Evolutionary conservation across 2,888 invertebrate species (phyloP).

Genomic region (Argyresthia albistria): DNA sequence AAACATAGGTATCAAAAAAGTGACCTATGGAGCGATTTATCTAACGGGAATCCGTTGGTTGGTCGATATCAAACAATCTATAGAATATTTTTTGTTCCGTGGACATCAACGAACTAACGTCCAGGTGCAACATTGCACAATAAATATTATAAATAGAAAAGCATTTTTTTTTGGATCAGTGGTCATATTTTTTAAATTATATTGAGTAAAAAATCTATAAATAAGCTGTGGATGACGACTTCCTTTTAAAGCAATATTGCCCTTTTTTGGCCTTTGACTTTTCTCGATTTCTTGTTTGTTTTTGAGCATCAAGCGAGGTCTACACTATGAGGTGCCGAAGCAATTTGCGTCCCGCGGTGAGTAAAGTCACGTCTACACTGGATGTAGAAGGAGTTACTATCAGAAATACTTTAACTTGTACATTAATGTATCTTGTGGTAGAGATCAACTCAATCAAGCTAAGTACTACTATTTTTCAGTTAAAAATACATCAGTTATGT

Average conservation of each 20-base stretch:
- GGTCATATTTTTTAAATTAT: too few relatives aligned
- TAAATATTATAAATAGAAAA: conserved; percentile 1
- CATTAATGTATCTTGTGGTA: too few relatives aligned
- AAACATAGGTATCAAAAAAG: conserved; percentile 51
- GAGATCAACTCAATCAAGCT: too few relatives aligned
- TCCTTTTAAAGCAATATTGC: conserved; percentile 17
- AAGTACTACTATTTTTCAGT: too few relatives aligned
- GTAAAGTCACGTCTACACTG: conserved; percentile 26
- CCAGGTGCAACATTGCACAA: conserved; percentile 51
- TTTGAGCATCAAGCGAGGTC: too few relatives aligned
- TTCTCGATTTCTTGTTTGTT: background rate
- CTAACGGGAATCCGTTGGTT: conserved; percentile 55
- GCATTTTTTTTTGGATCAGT: background rate
- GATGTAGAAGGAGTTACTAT: background rate
- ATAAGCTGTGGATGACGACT: too few relatives aligned
- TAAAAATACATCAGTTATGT: too few relatives aligned
- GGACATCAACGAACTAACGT: conserved; percentile 46
- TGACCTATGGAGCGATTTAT: conserved; percentile 55
- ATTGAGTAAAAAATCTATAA: too few relatives aligned
- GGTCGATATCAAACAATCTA: conserved; percentile 28
- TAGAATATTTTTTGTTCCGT: conserved; percentile 61
- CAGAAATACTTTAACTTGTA: too few relatives aligned
- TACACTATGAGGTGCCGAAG: conserved; percentile 25
- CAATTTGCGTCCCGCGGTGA: conserved; percentile 55
- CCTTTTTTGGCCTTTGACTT: background rate